Evolutionary conservation across 2,113 vertebrate genomes (phyloP), one percentile per base, ranked within the genome.

Genomic region (Chrysochloris asiatica): DNA sequence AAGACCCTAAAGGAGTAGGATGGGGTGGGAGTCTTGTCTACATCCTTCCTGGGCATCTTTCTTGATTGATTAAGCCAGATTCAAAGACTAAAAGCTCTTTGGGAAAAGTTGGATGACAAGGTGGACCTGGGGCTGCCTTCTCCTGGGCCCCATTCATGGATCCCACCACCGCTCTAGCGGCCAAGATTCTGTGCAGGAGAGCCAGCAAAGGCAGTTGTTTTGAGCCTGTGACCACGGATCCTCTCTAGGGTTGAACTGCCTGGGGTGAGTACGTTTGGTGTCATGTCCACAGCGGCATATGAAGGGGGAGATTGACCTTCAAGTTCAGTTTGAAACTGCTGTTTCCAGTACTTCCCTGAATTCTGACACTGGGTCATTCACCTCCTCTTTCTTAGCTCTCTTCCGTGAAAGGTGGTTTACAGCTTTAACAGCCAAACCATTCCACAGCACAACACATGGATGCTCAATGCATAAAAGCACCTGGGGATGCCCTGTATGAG

Each of bases 221-320:
- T 0, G 30, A 41, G 52, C 38, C n/a, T 9, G 14, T 52, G 71
- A 14, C 45, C 0, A 0, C 4, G 8, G 59, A 21, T 26, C n/a
- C n/a, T n/a, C n/a, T n/a, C n/a, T n/a, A n/a, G n/a, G n/a, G n/a
- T n/a, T n/a, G n/a, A n/a, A n/a, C n/a, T n/a, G n/a, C n/a, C 30
- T 2, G 19, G 47, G 6, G 28, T 48, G 6, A 21, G 22, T 45
- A 24, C 8, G 2, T 21, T 38, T 1, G 45, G 24, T 22, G 0
- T 16, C 0, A 19, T 13, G 22, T 8, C n/a, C 9, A 26, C 1
- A 0, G n/a, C 28, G 28, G 12, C 50, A 48, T 3, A 1, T 24
- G 30, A 28, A 38, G 48, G 22, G 13, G 54, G 41, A 2, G 26
- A 36, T 54, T 19, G 19, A 13, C 41, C 41, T 47, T 38, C 43